Conservation (phyloP, 2,797 vertebrate genomes). For the Bradypodion pumilum region DNA sequence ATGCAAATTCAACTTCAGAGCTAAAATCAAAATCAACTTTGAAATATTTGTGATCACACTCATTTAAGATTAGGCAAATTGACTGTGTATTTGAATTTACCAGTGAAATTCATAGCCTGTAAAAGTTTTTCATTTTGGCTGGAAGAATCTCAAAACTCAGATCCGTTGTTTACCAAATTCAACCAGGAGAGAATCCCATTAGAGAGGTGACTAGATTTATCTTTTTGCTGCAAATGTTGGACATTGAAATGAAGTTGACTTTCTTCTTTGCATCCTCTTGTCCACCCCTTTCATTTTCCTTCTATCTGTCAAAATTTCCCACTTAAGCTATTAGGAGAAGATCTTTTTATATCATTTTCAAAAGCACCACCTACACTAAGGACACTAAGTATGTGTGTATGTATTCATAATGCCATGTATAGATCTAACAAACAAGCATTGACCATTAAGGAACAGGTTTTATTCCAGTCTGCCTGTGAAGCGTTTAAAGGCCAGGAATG, state of each 20-base stretch:
- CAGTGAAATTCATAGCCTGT: background rate
- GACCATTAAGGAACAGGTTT: no score
- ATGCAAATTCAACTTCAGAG: slow-evolving; percentile 8
- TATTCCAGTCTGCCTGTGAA: no score
- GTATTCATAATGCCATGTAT: background rate
- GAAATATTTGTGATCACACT: background rate
- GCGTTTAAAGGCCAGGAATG: no score
- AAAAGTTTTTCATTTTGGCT: background rate
- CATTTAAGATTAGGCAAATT: background rate
- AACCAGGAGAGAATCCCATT: background rate
- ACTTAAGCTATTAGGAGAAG: background rate
- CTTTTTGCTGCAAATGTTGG: no score
- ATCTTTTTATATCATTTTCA: background rate
- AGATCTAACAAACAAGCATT: background rate
- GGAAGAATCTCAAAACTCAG: background rate
- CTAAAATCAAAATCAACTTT: background rate
- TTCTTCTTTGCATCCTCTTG: no score
- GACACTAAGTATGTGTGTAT: no score
- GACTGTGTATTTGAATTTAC: background rate
- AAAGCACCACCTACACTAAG: background rate
- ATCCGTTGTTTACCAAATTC: background rate
- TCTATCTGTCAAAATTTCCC: background rate
- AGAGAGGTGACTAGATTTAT: no score
- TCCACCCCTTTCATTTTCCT: background rate
- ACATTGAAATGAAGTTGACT: no score